These are phyloP conservation scores for Ctenodactylus gundi DNA, from an alignment of 2,113 vertebrate species.

Conservation along the genomic window DNA sequence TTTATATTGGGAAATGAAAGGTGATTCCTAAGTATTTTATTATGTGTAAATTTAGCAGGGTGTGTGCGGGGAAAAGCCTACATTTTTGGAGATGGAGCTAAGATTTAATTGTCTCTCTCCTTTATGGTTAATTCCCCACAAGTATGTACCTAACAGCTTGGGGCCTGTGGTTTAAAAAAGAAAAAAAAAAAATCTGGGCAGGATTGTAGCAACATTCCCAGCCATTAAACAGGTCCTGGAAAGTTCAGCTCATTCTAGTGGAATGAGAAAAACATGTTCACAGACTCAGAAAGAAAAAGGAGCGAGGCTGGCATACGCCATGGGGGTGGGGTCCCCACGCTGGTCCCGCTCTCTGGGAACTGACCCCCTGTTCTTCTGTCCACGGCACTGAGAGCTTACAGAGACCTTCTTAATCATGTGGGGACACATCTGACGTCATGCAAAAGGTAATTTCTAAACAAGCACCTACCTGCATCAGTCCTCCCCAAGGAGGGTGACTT, in stretches of 20 bases:
- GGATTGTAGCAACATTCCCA: slow-evolving; percentile 47
- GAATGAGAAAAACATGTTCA: background rate
- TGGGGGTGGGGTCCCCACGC: too few species aligned
- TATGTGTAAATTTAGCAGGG: slow-evolving; percentile 73
- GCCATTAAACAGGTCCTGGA: slow-evolving; percentile 47
- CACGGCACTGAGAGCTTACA: background rate
- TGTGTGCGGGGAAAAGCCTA: background rate
- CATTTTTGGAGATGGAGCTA: slow-evolving; percentile 69
- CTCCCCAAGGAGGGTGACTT: background rate
- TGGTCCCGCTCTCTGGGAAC: background rate
- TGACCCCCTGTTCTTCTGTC: background rate
- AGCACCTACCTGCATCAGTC: background rate
- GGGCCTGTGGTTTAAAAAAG: background rate
- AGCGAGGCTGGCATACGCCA: too few species aligned
- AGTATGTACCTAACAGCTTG: slow-evolving; percentile 48
- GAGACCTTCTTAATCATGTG: background rate
- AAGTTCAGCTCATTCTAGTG: slow-evolving; percentile 54
- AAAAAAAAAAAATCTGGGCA: background rate
- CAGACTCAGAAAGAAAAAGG: background rate
- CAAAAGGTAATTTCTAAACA: background rate
- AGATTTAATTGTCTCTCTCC: slow-evolving; percentile 73
- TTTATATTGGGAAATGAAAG: slow-evolving; percentile 81
- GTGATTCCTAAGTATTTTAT: slow-evolving; percentile 81
- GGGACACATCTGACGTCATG: background rate
- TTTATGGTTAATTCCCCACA: slow-evolving; percentile 68